Conservation (phyloP, 2,113 vertebrate genomes). For the Ochotona curzoniae region DNA sequence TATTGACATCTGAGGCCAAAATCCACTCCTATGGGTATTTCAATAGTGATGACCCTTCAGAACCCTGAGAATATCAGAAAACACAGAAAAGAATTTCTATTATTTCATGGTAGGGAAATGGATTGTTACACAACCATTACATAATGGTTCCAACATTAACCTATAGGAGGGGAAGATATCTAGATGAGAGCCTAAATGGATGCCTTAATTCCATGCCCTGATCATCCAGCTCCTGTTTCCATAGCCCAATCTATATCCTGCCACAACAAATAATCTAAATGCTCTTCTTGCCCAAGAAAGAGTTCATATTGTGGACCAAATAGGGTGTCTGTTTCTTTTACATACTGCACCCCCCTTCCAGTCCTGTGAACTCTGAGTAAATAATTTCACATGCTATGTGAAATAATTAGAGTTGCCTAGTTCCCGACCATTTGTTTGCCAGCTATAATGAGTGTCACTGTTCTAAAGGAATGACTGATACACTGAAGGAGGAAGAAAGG, state of each 20-base stretch:
- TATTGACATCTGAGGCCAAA: neutral
- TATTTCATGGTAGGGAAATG: neutral
- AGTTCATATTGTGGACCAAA: conserved; percentile 56
- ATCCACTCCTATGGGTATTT: neutral
- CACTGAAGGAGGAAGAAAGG: neutral
- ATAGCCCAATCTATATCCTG: neutral
- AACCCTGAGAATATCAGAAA: neutral
- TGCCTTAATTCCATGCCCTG: neutral
- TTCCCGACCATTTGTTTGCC: conserved; percentile 59
- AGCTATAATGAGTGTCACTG: conserved; percentile 70
- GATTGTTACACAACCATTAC: neutral
- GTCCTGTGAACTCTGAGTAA: conserved; percentile 51
- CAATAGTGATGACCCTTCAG: neutral
- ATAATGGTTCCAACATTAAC: conserved; percentile 19
- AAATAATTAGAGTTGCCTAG: conserved; percentile 64
- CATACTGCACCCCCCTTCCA: neutral
- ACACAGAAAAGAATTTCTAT: neutral
- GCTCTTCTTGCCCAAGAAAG: conserved; percentile 52
- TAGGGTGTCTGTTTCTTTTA: conserved; percentile 60
- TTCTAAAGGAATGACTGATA: conserved; percentile 69
- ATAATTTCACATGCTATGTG: conserved; percentile 64
- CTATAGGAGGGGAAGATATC: neutral
- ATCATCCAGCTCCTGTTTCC: neutral
- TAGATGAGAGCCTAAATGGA: neutral
- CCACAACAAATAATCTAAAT: conserved; percentile 58